Conservation (phyloP, 2,797 vertebrate species). For the Pantherophis alleghaniensis region DNA sequence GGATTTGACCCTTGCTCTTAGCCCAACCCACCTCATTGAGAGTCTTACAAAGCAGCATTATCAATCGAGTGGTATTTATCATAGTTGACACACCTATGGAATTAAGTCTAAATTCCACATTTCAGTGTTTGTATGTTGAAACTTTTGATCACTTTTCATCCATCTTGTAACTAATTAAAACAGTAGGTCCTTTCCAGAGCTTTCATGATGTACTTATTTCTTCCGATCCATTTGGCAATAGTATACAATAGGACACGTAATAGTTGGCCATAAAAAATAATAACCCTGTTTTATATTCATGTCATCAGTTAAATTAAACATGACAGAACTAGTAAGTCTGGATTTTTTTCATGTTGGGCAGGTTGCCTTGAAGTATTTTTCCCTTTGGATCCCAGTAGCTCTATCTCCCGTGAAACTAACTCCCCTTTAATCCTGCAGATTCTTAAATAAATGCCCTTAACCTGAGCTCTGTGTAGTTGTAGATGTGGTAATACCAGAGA, state of each 20-base stretch:
- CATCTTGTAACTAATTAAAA: constrained; percentile 53
- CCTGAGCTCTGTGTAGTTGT: constrained; percentile 43
- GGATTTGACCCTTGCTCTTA: too few species aligned
- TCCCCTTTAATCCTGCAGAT: constrained; percentile 64
- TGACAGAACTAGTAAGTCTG: constrained; percentile 69
- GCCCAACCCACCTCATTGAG: neutral
- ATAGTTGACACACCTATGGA: neutral
- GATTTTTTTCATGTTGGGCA: constrained; percentile 66
- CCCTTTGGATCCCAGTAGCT: constrained; percentile 59
- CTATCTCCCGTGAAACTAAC: constrained; percentile 58
- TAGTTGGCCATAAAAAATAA: constrained; percentile 46
- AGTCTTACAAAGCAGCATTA: neutral
- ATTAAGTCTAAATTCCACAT: neutral
- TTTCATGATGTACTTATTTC: constrained; percentile 59
- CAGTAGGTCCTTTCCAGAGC: constrained; percentile 46
- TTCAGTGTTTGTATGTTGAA: neutral
- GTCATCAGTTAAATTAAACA: constrained; percentile 68
- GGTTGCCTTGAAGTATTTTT: constrained; percentile 67
- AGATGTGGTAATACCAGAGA: neutral
- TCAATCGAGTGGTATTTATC: neutral
- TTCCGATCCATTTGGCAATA: constrained; percentile 42
- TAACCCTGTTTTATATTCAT: constrained; percentile 66
- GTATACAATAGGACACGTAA: constrained; percentile 55
- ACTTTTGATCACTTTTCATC: constrained; percentile 33
- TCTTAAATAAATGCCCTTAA: constrained; percentile 61